Evolutionary conservation across 2,113 vertebrate genomes (phyloP).

Genomic region (Arenaria interpres): DNA sequence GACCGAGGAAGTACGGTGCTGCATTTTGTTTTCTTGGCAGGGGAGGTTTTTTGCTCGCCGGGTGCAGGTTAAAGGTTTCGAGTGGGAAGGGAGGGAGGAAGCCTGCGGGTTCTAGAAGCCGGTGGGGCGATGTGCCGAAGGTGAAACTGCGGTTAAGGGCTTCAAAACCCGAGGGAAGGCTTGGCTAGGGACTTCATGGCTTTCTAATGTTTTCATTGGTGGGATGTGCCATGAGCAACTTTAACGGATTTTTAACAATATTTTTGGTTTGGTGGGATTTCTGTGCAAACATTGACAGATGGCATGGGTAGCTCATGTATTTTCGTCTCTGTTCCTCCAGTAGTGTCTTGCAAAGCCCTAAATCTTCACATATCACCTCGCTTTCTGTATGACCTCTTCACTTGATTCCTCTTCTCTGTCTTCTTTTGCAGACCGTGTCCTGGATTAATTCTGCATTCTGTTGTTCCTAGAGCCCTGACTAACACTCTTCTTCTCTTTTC

Average conservation of each 20-base stretch:
- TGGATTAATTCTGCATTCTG: not conserved
- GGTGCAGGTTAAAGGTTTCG: not conserved
- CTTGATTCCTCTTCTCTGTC: not conserved
- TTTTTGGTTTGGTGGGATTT: constrained; percentile 54
- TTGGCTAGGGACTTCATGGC: not conserved
- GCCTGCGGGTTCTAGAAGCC: not conserved
- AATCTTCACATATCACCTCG: not conserved
- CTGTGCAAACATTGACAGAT: constrained; percentile 54
- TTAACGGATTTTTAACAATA: constrained; percentile 23
- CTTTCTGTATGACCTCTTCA: not conserved
- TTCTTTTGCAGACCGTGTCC: not conserved
- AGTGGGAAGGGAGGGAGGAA: constrained; percentile 21
- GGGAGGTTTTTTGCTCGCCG: not conserved
- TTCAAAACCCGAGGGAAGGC: not conserved
- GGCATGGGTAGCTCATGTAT: constrained; percentile 11
- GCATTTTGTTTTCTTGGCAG: not conserved
- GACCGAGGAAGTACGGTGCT: rapidly evolving
- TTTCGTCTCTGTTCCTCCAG: not conserved
- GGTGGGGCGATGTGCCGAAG: not conserved
- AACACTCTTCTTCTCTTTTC: not conserved
- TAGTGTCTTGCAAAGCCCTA: not conserved
- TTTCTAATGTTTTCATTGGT: constrained; percentile 29
- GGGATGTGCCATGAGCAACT: constrained; percentile 41
- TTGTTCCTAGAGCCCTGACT: not conserved
- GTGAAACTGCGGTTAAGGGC: not conserved